phyloP scores from a whole-genome alignment of 2,113 vertebrate species.

The Erythrocebus patas region DNA sequence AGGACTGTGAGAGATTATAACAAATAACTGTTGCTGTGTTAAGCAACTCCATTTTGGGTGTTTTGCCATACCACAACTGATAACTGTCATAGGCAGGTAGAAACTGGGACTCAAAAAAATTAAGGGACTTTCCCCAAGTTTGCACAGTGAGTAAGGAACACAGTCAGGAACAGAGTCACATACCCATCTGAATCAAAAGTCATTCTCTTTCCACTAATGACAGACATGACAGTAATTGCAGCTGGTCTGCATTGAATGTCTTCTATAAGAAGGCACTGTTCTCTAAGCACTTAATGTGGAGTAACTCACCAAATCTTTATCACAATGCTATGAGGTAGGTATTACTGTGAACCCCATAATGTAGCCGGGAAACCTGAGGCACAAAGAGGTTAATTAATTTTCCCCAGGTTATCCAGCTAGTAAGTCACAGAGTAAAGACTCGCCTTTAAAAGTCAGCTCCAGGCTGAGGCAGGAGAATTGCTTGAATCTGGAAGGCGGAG shows the following conservation, averaged over 20 bases:
- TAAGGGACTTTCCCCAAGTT: background rate
- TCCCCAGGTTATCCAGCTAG: background rate
- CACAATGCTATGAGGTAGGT: background rate
- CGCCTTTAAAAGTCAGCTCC: background rate
- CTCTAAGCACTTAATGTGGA: background rate
- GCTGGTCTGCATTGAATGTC: background rate
- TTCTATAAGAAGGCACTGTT: background rate
- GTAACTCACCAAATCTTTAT: background rate
- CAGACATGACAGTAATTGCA: background rate
- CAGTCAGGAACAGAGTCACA: background rate
- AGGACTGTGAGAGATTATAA: background rate
- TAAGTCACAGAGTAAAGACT: background rate
- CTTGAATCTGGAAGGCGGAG: too few species aligned
- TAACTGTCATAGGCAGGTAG: background rate
- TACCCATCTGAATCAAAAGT: background rate
- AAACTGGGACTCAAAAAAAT: background rate
- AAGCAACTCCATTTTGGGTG: background rate
- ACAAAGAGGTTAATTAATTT: slow-evolving; percentile 16
- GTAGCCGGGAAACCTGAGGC: background rate
- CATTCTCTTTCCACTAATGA: background rate
- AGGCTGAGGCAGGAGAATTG: background rate
- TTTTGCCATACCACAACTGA: background rate
- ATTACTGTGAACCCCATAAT: background rate
- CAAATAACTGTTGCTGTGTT: background rate
- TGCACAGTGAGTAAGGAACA: background rate